These are phyloP conservation scores for Melieria omissa DNA, from an alignment of 2,888 invertebrate species.

Conservation along the genomic window DNA sequence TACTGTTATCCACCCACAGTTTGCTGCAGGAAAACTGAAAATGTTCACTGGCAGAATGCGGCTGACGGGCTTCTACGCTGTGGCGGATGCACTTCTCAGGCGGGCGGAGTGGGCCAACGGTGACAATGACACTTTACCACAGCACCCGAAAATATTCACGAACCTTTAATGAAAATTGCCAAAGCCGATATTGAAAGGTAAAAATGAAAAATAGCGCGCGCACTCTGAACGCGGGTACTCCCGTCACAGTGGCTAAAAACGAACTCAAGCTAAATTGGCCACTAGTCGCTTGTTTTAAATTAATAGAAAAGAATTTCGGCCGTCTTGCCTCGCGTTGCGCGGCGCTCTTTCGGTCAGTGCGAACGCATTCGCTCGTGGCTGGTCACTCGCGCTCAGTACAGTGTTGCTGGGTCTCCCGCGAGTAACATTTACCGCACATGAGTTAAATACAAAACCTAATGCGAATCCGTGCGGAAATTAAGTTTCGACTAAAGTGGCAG, in stretches of 20 bases:
- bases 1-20: too few relatives aligned
- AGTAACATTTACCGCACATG: too few relatives aligned
- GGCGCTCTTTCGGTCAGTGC: too few relatives aligned
- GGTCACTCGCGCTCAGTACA: too few relatives aligned
- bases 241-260: conserved; percentile 46
- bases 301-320: conserved; percentile 23
- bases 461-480: too few relatives aligned
- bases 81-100: neutral
- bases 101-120: too few relatives aligned
- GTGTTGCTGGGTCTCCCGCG: too few relatives aligned
- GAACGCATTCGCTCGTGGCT: too few relatives aligned
- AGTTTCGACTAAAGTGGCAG: too few relatives aligned
- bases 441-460: too few relatives aligned
- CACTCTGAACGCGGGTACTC: conserved; percentile 23
- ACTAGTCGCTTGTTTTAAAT: conserved; percentile 49
- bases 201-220: conserved; percentile 17
- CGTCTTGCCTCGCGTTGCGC: neutral
- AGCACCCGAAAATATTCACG: conserved; percentile 8
- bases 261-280: conserved; percentile 46
- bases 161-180: conserved; percentile 5
- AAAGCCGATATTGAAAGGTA: conserved; percentile 9
- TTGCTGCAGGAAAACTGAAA: neutral
- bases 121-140: neutral
- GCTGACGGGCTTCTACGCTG: neutral
- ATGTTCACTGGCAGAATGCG: neutral